A percentile compares a stretch with the other conserved stretches of the same genome.
Evolutionary conservation across 2,113 vertebrate species (phyloP).

Genomic region (Hippocampus barbouri): DNA sequence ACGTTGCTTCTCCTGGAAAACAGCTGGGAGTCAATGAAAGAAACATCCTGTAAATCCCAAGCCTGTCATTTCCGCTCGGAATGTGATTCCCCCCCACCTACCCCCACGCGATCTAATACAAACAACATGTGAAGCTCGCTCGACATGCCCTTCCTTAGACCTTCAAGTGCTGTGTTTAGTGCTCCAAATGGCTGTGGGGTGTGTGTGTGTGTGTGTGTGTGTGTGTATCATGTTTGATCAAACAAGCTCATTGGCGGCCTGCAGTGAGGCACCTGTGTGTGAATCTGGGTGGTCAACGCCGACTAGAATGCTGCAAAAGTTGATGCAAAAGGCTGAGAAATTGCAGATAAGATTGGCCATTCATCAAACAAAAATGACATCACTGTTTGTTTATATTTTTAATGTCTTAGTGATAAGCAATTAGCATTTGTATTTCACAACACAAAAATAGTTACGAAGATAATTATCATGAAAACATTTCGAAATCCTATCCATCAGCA

Average conservation of each 20-base stretch:
- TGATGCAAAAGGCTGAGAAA: neutral
- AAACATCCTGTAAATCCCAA: constrained; percentile 41
- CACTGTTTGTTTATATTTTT: too few species aligned
- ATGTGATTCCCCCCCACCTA: constrained; percentile 10
- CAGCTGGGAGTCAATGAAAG: constrained; percentile 40
- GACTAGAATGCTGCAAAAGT: neutral
- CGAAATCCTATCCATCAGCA: too few species aligned
- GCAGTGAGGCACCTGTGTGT: constrained; percentile 49
- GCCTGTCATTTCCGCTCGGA: constrained; percentile 41
- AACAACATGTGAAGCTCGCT: constrained; percentile 32
- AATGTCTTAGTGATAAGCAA: too few species aligned
- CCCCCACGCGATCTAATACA: constrained; percentile 20
- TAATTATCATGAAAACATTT: too few species aligned
- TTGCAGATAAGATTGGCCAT: too few species aligned
- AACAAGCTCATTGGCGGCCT: constrained; percentile 40
- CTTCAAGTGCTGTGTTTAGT: constrained; percentile 22
- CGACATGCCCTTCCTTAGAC: constrained; percentile 2
- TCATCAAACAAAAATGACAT: too few species aligned
- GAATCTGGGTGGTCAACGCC: constrained; percentile 42
- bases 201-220: neutral
- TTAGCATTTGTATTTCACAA: too few species aligned
- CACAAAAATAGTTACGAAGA: too few species aligned
- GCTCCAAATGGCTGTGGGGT: constrained; percentile 40
- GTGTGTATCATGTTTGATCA: constrained; percentile 18
- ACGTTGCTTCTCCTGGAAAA: constrained; percentile 5